These are phyloP conservation scores for Melieria picta DNA, from an alignment of 2,888 invertebrate species.

Conservation along the genomic window DNA sequence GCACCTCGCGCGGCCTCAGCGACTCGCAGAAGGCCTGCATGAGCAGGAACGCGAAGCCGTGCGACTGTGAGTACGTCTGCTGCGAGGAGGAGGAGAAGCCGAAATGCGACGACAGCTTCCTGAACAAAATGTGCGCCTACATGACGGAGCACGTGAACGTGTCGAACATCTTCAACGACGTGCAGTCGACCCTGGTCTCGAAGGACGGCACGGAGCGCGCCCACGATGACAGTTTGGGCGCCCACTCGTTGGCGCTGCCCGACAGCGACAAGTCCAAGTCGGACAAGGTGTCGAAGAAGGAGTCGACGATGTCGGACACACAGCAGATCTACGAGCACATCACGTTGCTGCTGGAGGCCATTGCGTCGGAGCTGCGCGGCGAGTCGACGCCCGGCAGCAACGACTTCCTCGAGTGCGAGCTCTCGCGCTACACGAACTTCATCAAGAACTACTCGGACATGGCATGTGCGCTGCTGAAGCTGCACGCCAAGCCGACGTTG, in stretches of 20 bases:
- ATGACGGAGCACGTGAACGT: conserved; percentile 17
- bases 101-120: neutral
- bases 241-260: too few relatives aligned
- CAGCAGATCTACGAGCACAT: neutral
- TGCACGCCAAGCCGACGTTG: conserved; percentile 38
- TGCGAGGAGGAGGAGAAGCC: conserved; percentile 7
- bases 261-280: too few relatives aligned
- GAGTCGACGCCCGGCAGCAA: conserved; percentile 41
- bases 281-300: too few relatives aligned
- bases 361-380: conserved; percentile 54
- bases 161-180: neutral
- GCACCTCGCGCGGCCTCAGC: neutral
- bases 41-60: neutral
- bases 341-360: conserved; percentile 41
- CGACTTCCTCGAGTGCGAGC: conserved; percentile 52
- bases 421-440: conserved; percentile 51
- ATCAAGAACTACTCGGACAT: conserved; percentile 38
- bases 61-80: conserved; percentile 23
- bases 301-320: too few relatives aligned
- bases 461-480: conserved; percentile 19
- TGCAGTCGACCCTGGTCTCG: too few relatives aligned
- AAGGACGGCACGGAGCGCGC: too few relatives aligned
- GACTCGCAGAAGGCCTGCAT: conserved; percentile 4
- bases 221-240: too few relatives aligned
- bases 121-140: conserved; percentile 22